Conservation (phyloP, 2,113 vertebrate species). For the Lamprologus ornatipinnis region DNA sequence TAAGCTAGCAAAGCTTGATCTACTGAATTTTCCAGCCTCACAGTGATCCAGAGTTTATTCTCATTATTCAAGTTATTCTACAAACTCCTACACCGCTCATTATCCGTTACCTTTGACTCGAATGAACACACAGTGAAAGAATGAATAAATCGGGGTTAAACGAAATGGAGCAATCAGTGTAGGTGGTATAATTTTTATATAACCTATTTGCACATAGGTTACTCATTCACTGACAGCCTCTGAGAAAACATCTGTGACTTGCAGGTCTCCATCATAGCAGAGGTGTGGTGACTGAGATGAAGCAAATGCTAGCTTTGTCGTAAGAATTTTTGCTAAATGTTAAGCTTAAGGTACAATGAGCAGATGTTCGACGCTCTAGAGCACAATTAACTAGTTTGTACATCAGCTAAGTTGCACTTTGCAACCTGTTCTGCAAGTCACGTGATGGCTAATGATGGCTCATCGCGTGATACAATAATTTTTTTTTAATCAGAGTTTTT, state of each 20-base stretch:
- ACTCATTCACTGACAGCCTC: not conserved
- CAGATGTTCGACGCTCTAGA: not conserved
- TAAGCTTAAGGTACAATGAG: not conserved
- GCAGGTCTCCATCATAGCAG: not conserved
- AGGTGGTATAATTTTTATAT: not conserved
- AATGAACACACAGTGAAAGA: not conserved
- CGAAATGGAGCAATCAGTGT: not conserved
- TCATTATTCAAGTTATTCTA: not conserved
- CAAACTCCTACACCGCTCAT: not conserved
- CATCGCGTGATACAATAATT: fast-evolving
- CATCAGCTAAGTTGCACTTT: not conserved
- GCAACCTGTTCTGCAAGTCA: not conserved
- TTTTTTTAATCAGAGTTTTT: not conserved
- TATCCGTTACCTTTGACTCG: not conserved
- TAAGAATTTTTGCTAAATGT: not conserved
- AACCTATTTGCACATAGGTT: not conserved
- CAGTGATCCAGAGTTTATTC: not conserved
- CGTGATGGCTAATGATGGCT: not conserved
- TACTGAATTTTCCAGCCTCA: not conserved
- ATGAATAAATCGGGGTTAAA: not conserved
- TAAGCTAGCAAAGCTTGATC: not conserved
- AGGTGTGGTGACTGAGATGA: not conserved
- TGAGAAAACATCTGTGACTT: not conserved
- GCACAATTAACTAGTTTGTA: not conserved
- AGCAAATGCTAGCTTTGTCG: not conserved